Percentiles rank a stretch among this genome's conserved stretches.
phyloP scores from a whole-genome alignment of 2,797 vertebrate species.

The Arctocebus calabarensis region DNA sequence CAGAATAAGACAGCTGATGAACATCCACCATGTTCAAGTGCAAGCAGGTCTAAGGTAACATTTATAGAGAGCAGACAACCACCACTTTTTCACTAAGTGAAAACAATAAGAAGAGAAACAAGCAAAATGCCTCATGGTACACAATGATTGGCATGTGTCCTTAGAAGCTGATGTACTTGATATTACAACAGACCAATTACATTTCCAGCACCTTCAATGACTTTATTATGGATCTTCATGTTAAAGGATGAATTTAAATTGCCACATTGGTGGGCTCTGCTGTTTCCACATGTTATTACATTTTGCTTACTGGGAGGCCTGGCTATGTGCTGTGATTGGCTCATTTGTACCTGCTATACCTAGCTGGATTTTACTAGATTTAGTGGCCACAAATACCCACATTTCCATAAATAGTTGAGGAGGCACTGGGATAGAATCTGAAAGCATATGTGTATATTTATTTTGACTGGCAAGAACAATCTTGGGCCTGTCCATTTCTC shows the following conservation, averaged over 20 bases:
- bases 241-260: background rate
- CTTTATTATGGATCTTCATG: background rate
- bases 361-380: background rate
- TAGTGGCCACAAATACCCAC: background rate
- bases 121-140: background rate
- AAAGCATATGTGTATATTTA: background rate
- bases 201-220: background rate
- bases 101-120: background rate
- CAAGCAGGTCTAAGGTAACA: accelerated
- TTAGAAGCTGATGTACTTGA: background rate
- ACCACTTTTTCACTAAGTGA: too few relatives aligned
- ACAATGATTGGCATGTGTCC: background rate
- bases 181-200: background rate
- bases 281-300: background rate
- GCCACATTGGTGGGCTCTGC: background rate
- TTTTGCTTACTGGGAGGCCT: background rate
- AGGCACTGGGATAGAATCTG: background rate
- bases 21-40: background rate
- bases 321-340: background rate
- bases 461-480: background rate
- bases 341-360: too few relatives aligned
- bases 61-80: background rate
- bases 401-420: background rate
- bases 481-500: background rate
- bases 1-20: background rate